Conservation (phyloP, 2,113 vertebrate species). For the Salvelinus fontinalis region DNA sequence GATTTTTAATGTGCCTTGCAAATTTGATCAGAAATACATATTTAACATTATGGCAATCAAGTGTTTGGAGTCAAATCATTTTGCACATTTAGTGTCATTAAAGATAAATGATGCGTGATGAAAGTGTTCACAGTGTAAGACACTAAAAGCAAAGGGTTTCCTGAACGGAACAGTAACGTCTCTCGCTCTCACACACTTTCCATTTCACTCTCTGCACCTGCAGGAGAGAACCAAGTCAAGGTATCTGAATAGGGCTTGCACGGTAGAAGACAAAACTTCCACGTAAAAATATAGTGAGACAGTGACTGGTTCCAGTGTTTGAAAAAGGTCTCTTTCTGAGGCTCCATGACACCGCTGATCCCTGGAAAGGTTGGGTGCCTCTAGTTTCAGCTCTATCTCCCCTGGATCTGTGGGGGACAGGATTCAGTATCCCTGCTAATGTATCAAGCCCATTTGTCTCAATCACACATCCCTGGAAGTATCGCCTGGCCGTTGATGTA, state of each 20-base stretch:
- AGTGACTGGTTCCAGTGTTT: conserved; percentile 21
- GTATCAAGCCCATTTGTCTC: conserved; percentile 78
- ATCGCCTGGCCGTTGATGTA: conserved; percentile 73
- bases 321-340: conserved; percentile 40
- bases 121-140: not conserved
- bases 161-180: not conserved
- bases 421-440: conserved; percentile 75
- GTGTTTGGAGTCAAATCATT: conserved; percentile 37
- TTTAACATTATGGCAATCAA: conserved; percentile 31
- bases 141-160: not conserved
- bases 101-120: conserved; percentile 40
- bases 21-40: conserved; percentile 47
- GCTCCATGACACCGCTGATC: conserved; percentile 64
- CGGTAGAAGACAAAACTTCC: conserved; percentile 29
- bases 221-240: not conserved
- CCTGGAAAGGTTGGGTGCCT: conserved; percentile 73
- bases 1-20: conserved; percentile 39
- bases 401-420: conserved; percentile 71
- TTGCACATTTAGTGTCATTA: conserved; percentile 31
- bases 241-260: not conserved
- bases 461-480: conserved; percentile 75
- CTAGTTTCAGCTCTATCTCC: conserved; percentile 76
- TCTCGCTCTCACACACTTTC: not conserved
- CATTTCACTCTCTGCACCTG: not conserved
- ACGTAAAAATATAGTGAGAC: conserved; percentile 31